Evolutionary conservation across 2,888 invertebrate species (phyloP), one percentile per base, ranked within the genome.

Genomic region (Tetramorium bicarinatum): DNA sequence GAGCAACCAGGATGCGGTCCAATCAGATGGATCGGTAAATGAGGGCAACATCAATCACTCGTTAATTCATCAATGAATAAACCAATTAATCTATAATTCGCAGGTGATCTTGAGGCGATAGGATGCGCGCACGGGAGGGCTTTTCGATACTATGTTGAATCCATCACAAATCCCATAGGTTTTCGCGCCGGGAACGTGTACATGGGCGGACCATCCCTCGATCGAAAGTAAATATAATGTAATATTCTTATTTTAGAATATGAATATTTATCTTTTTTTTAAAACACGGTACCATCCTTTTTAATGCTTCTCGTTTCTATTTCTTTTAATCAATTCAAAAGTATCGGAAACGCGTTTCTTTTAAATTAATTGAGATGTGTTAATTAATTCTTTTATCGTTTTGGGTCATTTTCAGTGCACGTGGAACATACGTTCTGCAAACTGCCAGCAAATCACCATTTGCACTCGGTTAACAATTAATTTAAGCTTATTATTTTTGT

Each of bases 81-180:
- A 41, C 11, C 44, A 74, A 74, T 44, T 41, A 18, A 18, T 56
- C 3, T 38, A 52, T 7, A 9, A 71, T 69, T 25, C 6, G 8
- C 18, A 54, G 18, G 18, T 59, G 41, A 21, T 29, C 41, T 56
- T 9, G 3, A 7, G 0, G 74, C 44, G 15, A 74, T 59, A 3
- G 6, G 2, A 44, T 90, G 90, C 25, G 18, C 86, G 0, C 90
- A 90, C 11, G 7, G 21, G 4, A 85, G 90, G 6, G 67, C 87
- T 34, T 88, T 81, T n/a, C 0, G 34, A 0, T 88, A 77, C 8
- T 90, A 56, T 7, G 71, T 83, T 1, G 88, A 85, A 84, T 90
- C 87, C 21, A 49, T 90, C 8, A 47, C 9, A 18, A 84, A 81
- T 9, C 38, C 69, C 0, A 62, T 0, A 8, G 86, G 75, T 8